Evolutionary conservation across 2,113 vertebrate genomes (phyloP).

Genomic region (Varanus salvator): DNA sequence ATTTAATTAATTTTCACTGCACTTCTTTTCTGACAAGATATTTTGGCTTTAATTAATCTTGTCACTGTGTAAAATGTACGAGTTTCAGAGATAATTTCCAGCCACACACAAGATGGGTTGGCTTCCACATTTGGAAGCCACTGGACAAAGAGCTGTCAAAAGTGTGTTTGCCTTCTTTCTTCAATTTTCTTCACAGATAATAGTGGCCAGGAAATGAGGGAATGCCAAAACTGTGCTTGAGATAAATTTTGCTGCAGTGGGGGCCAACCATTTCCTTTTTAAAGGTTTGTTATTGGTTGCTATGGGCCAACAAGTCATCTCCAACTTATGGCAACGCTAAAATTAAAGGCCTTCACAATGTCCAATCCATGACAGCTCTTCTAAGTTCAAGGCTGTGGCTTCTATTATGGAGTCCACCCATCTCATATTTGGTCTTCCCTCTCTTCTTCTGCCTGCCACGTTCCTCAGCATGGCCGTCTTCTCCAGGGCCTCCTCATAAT

Average conservation of each 20-base stretch:
- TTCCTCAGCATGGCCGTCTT: too few species aligned
- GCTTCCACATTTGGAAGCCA: neutral
- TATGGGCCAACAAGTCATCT: too few species aligned
- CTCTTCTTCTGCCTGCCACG: too few species aligned
- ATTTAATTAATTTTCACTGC: neutral
- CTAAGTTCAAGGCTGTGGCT: too few species aligned
- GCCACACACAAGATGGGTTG: neutral
- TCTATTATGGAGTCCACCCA: too few species aligned
- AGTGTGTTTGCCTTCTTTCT: neutral
- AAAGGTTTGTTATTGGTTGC: neutral
- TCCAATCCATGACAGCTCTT: too few species aligned
- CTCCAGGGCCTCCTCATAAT: too few species aligned
- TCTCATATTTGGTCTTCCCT: too few species aligned
- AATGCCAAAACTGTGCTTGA: too few species aligned
- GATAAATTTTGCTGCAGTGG: neutral
- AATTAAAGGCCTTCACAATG: too few species aligned
- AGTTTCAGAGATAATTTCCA: slow-evolving; percentile 8
- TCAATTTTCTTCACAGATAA: neutral
- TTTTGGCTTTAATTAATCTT: neutral
- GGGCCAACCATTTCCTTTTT: neutral
- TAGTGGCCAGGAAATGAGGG: too few species aligned
- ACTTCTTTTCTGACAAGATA: neutral
- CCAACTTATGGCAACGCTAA: too few species aligned
- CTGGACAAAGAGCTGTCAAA: neutral
- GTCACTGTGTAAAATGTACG: neutral